Base-by-base conservation (phyloP, 92 coral and sea anemone species). In the Parazoanthus atlanticus region DNA sequence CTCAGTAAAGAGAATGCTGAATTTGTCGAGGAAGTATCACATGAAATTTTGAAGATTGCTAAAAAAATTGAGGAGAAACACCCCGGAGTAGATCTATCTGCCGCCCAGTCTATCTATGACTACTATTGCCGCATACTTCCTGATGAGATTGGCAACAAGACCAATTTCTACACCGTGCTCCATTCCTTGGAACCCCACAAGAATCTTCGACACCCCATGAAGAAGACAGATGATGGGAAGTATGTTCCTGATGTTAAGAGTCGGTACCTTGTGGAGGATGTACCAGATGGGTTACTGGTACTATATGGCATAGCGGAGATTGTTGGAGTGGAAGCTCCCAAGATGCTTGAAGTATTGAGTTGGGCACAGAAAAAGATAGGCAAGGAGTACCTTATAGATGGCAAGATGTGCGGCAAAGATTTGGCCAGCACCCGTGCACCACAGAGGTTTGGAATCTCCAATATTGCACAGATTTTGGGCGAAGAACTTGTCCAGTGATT, bases 241-340 rank as follows among this genome's bases (percentile, higher is more conserved):
- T 92, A 78, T 85, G 69, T 86, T 21, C 94, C 94, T 12, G 94
- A 92, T 74, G 80, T 86, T 74, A 72, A 83, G 33, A 80, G 78
- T 38, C 94, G 94, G 32, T 92, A 92, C 82, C 86, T 92, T 1
- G 86, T 90, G 8, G 94, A 91, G 67, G 94, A 92, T 32, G 74
- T 90, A 2, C 94, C 94, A 40, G 67, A 64, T 32, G 94, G 94
- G 38, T 86, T 89, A 78, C 64, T 61, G 21, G 92, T 92, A 28
- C 54, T 92, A 17, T 84, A 78, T 74, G 94, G 94, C 56, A 82
- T 92, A 40, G 94, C 92, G 19, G 92, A 92, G 38, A 85, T 86
- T 30, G 92, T 80, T 19, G 90, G 90, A 33, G 82, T 92, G 65
- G 34, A 46, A 46, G 83, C 94, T 29, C 94, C 94, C 1, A 92